phyloP scores from a whole-genome alignment of 1,140 invertebrate genomes.

The Orchestia grillus region DNA sequence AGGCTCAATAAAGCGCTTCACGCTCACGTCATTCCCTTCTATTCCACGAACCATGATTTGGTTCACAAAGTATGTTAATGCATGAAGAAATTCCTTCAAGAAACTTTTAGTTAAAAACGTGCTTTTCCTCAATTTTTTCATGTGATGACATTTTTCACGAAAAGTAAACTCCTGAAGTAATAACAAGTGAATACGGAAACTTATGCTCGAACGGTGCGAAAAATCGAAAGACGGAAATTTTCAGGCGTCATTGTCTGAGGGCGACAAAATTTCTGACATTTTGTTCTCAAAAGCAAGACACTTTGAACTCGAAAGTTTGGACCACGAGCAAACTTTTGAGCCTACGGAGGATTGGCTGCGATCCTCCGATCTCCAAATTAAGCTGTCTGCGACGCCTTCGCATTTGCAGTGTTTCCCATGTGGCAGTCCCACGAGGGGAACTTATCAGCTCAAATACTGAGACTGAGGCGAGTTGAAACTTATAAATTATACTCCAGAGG shows the following conservation, averaged over 20 bases:
- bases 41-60: neutral
- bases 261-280: constrained; percentile 19
- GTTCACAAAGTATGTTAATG: neutral
- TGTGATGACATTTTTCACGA: neutral
- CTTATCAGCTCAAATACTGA: constrained; percentile 6
- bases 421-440: neutral
- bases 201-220: neutral
- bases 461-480: neutral
- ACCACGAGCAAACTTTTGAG: constrained; percentile 39
- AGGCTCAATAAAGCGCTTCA: neutral
- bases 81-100: neutral
- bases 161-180: neutral
- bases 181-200: neutral
- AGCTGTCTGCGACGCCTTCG: neutral
- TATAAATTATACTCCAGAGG: neutral
- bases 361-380: constrained; percentile 12
- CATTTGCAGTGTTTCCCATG: constrained; percentile 20
- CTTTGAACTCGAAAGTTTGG: constrained; percentile 18
- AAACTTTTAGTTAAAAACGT: neutral
- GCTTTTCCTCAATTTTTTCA: neutral
- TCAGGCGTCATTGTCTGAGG: neutral
- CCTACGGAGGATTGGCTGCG: constrained; percentile 20
- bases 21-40: neutral
- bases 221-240: neutral
- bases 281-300: constrained; percentile 19